phyloP scores from a whole-genome alignment of 2,888 invertebrate genomes.

The Flexamia atlantica region DNA sequence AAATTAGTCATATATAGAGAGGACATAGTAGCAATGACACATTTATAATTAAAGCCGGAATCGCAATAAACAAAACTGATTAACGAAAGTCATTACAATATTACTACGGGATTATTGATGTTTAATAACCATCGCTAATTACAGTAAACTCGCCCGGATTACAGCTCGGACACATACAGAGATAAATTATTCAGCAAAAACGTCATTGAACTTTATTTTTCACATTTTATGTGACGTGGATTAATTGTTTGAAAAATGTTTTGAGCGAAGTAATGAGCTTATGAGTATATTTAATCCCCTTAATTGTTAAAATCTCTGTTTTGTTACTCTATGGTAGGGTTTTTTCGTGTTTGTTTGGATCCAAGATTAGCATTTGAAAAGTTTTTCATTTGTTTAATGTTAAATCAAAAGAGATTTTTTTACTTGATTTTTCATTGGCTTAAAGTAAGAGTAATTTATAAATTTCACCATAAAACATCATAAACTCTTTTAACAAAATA shows the following conservation, averaged over 20 bases:
- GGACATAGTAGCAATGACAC: background rate
- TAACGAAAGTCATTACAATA: constrained; percentile 46
- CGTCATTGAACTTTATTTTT: background rate
- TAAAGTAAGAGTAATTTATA: too few species aligned
- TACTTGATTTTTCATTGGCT: too few species aligned
- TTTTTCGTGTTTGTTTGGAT: background rate
- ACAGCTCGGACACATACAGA: background rate
- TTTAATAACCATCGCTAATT: constrained; percentile 19
- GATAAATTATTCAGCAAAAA: background rate
- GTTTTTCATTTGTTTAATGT: background rate
- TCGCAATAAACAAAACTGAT: constrained; percentile 40
- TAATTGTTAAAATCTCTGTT: constrained; percentile 15
- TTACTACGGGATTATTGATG: constrained; percentile 1
- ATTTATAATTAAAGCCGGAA: background rate
- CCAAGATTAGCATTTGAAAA: background rate
- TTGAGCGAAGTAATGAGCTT: constrained; percentile 28
- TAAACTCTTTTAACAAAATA: too few species aligned
- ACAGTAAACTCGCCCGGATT: background rate
- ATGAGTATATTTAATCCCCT: background rate
- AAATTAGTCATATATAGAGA: background rate
- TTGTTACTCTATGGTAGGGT: background rate
- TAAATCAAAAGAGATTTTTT: too few species aligned
- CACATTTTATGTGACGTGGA: background rate
- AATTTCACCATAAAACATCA: too few species aligned
- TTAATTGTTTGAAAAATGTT: constrained; percentile 32